Conservation (phyloP, 2,888 invertebrate genomes). For the Phaedon cochleariae region DNA sequence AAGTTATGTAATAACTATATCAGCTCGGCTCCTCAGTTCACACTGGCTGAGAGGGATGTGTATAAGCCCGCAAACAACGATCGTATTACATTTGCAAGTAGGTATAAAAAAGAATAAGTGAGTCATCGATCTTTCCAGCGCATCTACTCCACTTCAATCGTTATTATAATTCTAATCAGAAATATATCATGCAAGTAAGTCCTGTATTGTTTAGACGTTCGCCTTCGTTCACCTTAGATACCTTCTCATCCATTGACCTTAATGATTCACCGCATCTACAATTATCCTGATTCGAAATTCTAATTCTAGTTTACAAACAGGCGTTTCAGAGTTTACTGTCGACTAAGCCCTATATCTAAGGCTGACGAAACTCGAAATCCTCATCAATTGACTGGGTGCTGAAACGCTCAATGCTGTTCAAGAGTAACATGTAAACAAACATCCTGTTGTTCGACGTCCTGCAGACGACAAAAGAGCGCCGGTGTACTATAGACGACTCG, state of each 20-base stretch:
- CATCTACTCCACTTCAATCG: too few relatives aligned
- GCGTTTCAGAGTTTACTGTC: neutral
- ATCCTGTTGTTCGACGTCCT: conserved; percentile 11
- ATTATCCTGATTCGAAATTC: neutral
- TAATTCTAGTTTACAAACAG: neutral
- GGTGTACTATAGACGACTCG: conserved; percentile 6
- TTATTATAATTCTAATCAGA: too few relatives aligned
- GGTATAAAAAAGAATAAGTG: too few relatives aligned
- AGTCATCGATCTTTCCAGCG: too few relatives aligned
- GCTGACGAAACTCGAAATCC: neutral
- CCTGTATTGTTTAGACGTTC: too few relatives aligned
- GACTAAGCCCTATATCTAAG: neutral
- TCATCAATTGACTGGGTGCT: neutral
- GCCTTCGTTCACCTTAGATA: too few relatives aligned
- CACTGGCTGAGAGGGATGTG: too few relatives aligned
- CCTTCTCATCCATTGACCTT: neutral
- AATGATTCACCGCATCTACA: neutral
- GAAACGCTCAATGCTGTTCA: neutral
- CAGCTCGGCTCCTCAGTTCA: too few relatives aligned
- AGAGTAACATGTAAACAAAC: conserved; percentile 10
- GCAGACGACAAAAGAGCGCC: conserved; percentile 9
- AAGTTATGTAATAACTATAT: too few relatives aligned
- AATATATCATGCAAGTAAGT: too few relatives aligned
- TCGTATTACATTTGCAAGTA: too few relatives aligned
- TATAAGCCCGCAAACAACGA: too few relatives aligned